Evolutionary conservation across 2,888 invertebrate species (phyloP).

Genomic region (Patella depressa): DNA sequence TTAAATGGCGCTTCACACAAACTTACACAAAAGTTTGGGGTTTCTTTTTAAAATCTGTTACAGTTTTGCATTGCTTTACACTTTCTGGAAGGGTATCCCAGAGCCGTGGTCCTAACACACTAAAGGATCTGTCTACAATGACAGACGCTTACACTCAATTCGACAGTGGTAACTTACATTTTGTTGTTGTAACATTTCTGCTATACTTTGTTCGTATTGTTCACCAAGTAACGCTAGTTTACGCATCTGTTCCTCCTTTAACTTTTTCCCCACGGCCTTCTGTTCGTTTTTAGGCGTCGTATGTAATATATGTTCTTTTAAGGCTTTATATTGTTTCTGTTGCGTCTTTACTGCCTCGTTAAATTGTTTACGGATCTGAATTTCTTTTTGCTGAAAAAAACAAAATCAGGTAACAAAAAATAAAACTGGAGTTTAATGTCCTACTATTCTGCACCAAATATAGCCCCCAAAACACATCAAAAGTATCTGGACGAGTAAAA

Average conservation of each 20-base stretch:
- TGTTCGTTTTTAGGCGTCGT: slow-evolving; percentile 96
- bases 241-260: slow-evolving; percentile 97
- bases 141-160: no score
- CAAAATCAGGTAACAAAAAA: not conserved
- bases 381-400: slow-evolving; percentile 91
- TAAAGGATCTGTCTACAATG: no score
- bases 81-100: no score
- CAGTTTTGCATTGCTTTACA: no score
- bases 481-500: no score
- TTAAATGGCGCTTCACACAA: no score
- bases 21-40: no score
- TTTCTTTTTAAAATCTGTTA: no score
- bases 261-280: slow-evolving; percentile 93
- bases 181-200: slow-evolving; percentile 99
- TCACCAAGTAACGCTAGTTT: slow-evolving; percentile 96
- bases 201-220: slow-evolving; percentile 99
- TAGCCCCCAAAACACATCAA: no score
- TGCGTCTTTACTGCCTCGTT: slow-evolving; percentile 99
- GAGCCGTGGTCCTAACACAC: no score
- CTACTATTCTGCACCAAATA: not conserved
- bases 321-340: slow-evolving; percentile 97
- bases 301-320: slow-evolving; percentile 95
- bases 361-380: slow-evolving; percentile 98
- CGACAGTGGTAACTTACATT: slow-evolving; percentile 72
- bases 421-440: not conserved